These are phyloP conservation scores for Cinclus cinclus DNA, from an alignment of 2,113 vertebrate species.

Conservation along the genomic window DNA sequence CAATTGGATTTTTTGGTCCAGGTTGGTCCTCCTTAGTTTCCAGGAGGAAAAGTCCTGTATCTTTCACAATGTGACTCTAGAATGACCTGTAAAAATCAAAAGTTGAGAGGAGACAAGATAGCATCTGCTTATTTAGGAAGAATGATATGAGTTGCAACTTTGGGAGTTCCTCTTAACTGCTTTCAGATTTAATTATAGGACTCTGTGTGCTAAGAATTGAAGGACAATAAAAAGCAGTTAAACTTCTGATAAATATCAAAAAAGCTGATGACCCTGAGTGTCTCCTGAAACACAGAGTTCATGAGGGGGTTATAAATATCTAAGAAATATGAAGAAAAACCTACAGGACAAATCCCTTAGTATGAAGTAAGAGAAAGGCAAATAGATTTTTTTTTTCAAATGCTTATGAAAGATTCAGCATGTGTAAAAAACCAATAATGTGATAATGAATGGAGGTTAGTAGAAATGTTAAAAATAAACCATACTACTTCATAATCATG, in stretches of 20 bases:
- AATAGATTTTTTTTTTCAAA: not conserved
- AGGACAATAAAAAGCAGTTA: not conserved
- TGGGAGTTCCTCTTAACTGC: not conserved
- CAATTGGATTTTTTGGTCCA: not conserved
- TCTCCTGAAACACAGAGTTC: not conserved
- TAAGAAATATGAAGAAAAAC: not conserved
- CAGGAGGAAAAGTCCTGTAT: not conserved
- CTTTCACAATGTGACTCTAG: not conserved
- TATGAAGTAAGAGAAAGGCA: not conserved
- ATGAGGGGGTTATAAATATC: not conserved
- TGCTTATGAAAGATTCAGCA: not conserved
- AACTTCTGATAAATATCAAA: not conserved
- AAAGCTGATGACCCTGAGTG: not conserved
- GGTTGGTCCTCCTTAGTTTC: not conserved
- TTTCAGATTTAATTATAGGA: not conserved
- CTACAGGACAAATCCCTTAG: not conserved
- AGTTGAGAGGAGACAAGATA: not conserved
- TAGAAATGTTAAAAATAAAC: conserved; percentile 34
- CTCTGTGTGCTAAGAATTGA: not conserved
- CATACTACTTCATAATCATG: conserved; percentile 33
- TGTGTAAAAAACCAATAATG: not conserved
- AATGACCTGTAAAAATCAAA: not conserved
- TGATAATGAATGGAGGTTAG: conserved; percentile 14
- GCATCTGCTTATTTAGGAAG: not conserved
- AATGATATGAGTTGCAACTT: not conserved